Percentiles rank a stretch among this genome's conserved stretches.
phyloP scores from a whole-genome alignment of 2,113 vertebrate genomes.

The Chelonoidis abingdonii region DNA sequence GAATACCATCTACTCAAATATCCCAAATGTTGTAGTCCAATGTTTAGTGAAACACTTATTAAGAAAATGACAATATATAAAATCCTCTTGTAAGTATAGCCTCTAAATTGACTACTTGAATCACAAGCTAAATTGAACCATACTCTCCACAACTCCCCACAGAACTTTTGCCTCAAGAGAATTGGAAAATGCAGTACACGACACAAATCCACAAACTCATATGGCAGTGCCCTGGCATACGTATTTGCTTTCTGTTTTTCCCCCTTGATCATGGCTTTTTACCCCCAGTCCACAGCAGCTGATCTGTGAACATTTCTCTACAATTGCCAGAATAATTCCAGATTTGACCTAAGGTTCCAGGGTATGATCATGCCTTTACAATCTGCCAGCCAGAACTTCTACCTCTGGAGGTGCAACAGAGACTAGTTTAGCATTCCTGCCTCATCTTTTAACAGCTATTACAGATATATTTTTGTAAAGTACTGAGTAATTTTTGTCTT shows the following conservation, averaged over 20 bases:
- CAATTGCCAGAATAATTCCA: neutral
- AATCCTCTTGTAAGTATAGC: conserved; percentile 41
- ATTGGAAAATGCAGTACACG: conserved; percentile 40
- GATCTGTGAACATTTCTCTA: neutral
- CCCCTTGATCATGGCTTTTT: neutral
- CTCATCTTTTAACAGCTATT: neutral
- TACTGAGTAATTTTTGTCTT: neutral
- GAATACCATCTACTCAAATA: conserved; percentile 31
- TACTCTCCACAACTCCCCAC: conserved; percentile 56
- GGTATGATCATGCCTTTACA: neutral
- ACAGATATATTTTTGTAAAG: neutral
- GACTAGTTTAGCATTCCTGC: neutral
- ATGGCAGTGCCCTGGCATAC: neutral
- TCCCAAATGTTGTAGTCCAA: conserved; percentile 31
- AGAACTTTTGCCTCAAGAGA: conserved; percentile 65
- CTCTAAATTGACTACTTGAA: conserved; percentile 65
- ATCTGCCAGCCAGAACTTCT: neutral
- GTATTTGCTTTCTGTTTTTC: neutral
- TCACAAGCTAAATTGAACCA: conserved; percentile 72
- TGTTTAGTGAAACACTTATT: conserved; percentile 56
- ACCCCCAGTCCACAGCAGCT: neutral
- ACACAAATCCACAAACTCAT: neutral
- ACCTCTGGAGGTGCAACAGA: neutral
- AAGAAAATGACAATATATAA: conserved; percentile 64
- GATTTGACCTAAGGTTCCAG: neutral